Evolutionary conservation across 2,113 vertebrate genomes (phyloP), one percentile per base, ranked within the genome.

Genomic region (Hippocampus mohnikei): DNA sequence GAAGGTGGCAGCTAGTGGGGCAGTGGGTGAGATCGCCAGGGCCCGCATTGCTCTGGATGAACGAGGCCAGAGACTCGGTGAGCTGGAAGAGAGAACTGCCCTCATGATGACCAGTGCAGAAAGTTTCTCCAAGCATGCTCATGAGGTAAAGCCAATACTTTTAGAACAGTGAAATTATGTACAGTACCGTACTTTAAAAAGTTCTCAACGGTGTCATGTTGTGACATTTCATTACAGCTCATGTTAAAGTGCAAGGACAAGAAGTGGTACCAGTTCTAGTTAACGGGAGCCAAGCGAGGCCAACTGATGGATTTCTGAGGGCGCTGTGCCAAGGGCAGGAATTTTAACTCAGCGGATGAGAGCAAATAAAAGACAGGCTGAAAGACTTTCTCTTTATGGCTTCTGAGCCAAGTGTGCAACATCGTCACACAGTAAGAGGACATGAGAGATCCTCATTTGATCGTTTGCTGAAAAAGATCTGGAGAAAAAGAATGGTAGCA

Each of bases 221-320:
- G 5, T 67, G 16, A 5, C 62, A 52, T 84, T 71, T 81, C 33
- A 82, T 91, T 89, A 40, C 86, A 99, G 97, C 86, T 99, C 88
- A 99, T 99, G 97, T 89, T 99, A 82, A 99, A 99, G 91, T 96
- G 95, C 85, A 98, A 97, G 88, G 96, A 99, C 89, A 99, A 99
- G 93, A 99, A 98, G 90, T 99, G 97, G 97, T 99, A 99, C 90
- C 97, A 99, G 87, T 98, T 99, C 85, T 99, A 94, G 94, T 29
- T 23, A 69, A 37, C 88, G 82, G 86, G 80, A 75, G 82, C 81
- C 74, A 74, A 74, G 84, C 66, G 70, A 68, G 66, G 76, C 72
- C 83, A 81, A 53, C 67, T 80, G 73, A 84, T 73, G 87, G 84
- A 78, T 81, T 87, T 80, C 86, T 85, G 85, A 82, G 67, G 78